phyloP scores from a whole-genome alignment of 37 sponge, comb jelly and placozoan genomes.

The Hormiphora californensis region DNA sequence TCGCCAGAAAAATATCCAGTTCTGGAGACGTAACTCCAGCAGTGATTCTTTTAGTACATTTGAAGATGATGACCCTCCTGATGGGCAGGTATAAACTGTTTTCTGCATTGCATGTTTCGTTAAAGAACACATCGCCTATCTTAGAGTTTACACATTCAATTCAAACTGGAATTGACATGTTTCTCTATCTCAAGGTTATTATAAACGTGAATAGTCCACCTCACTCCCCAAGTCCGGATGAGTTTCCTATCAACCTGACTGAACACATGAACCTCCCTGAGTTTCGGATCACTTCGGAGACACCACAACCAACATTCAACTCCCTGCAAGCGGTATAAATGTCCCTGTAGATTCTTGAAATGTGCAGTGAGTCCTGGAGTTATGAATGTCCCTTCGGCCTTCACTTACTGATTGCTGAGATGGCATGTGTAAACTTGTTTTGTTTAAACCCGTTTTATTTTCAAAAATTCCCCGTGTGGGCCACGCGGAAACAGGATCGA shows the following conservation, averaged over 20 bases:
- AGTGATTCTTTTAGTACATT: neutral
- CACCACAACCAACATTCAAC: neutral
- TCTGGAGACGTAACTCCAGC: neutral
- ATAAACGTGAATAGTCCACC: neutral
- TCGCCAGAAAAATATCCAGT: neutral
- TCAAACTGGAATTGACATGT: too few species aligned
- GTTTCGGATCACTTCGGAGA: neutral
- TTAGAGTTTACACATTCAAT: neutral
- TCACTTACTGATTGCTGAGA: too few species aligned
- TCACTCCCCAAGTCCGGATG: neutral
- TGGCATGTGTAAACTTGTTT: too few species aligned
- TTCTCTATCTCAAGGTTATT: neutral
- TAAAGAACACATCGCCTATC: neutral
- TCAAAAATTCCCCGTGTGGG: too few species aligned
- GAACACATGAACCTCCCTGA: neutral
- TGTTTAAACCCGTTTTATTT: too few species aligned
- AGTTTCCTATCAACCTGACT: neutral
- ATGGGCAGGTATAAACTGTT: neutral
- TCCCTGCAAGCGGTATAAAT: constrained; percentile 6
- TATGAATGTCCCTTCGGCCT: too few species aligned
- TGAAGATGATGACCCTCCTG: neutral
- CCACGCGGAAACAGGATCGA: too few species aligned
- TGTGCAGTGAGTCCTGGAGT: too few species aligned
- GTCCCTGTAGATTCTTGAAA: too few species aligned
- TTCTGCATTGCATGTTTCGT: neutral